phyloP scores from a whole-genome alignment of 1,140 invertebrate genomes.

The Choristoneura fumiferana region DNA sequence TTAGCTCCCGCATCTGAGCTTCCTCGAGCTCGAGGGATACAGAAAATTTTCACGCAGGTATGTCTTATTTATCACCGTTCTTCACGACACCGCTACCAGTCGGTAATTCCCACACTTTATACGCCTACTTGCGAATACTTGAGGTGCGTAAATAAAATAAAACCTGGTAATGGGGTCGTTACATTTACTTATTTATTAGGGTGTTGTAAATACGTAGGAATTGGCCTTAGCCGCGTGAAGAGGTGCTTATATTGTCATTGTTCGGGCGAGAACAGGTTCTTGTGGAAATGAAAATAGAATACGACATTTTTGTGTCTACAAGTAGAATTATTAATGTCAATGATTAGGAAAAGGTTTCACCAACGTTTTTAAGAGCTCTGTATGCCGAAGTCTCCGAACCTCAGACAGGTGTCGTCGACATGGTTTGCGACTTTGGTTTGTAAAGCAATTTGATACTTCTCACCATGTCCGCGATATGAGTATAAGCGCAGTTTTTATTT shows the following conservation, averaged over 20 bases:
- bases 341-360: too few relatives aligned
- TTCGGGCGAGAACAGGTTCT: not conserved
- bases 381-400: too few relatives aligned
- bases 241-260: constrained; percentile 12
- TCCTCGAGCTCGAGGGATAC: not conserved
- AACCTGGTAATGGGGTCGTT: constrained; percentile 49
- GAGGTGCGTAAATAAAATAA: constrained; percentile 61
- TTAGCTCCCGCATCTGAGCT: not conserved
- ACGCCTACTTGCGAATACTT: constrained; percentile 53
- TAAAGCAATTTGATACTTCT: too few relatives aligned
- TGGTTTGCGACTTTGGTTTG: too few relatives aligned
- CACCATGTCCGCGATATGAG: too few relatives aligned
- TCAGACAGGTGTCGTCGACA: too few relatives aligned
- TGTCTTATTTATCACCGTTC: constrained; percentile 39
- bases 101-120: constrained; percentile 60
- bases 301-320: too few relatives aligned
- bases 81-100: constrained; percentile 40
- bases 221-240: constrained; percentile 8
- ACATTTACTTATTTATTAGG: constrained; percentile 44
- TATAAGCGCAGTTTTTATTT: too few relatives aligned
- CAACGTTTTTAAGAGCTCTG: too few relatives aligned
- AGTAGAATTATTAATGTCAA: too few relatives aligned
- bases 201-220: constrained; percentile 21
- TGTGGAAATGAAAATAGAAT: too few relatives aligned
- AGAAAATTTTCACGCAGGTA: not conserved